These are phyloP conservation scores for Torymus texanus DNA, from an alignment of 2,888 invertebrate genomes.

Conservation along the genomic window DNA sequence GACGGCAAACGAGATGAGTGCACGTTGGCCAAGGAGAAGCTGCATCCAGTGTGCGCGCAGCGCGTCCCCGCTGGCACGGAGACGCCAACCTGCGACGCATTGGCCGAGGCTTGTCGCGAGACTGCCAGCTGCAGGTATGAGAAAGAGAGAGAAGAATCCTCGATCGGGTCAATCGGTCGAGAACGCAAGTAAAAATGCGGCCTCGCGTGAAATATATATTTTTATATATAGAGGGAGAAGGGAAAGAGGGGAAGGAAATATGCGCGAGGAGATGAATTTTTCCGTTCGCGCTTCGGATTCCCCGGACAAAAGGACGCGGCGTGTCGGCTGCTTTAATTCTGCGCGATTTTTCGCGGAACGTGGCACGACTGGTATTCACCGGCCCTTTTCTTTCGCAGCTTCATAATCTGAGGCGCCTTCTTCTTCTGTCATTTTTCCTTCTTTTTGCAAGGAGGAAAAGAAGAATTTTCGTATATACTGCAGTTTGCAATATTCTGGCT, in stretches of 20 bases:
- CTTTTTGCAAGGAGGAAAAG: no score
- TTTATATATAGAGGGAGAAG: neutral
- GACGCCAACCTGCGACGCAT: conserved; percentile 89
- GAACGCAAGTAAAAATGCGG: neutral
- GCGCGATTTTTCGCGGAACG: no score
- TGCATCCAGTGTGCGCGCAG: conserved; percentile 93
- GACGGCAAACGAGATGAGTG: conserved; percentile 91
- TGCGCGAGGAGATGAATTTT: conserved; percentile 37
- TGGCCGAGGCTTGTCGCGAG: conserved; percentile 89
- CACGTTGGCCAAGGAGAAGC: conserved; percentile 91
- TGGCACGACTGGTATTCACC: neutral
- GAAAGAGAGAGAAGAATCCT: neutral
- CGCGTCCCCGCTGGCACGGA: conserved; percentile 82
- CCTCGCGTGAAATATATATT: no score
- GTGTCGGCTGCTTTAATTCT: neutral
- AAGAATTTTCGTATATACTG: no score
- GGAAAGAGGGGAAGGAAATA: conserved; percentile 24
- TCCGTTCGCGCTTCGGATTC: conserved; percentile 9
- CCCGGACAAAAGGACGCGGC: no score
- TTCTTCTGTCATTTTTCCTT: no score
- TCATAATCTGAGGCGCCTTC: no score
- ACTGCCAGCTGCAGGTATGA: conserved; percentile 89
- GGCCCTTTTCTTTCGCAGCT: conserved; percentile 19
- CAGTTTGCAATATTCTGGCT: no score
- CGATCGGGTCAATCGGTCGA: no score